phyloP scores from a whole-genome alignment of 2,797 vertebrate genomes.

The Tamandua tetradactyla region DNA sequence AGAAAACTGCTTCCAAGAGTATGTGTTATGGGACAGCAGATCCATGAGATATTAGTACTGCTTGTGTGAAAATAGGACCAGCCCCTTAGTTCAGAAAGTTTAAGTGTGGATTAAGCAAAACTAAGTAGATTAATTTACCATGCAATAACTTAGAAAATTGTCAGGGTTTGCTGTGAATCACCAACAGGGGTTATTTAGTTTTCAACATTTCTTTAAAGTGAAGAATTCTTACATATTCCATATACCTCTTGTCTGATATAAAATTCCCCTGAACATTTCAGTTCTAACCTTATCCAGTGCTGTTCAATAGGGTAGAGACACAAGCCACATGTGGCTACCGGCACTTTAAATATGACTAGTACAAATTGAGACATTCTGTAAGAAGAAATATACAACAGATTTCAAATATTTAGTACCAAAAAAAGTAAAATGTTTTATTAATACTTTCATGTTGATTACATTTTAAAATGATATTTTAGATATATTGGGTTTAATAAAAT shows the following conservation, averaged over 20 bases:
- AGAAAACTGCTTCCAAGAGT: not conserved
- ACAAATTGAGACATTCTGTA: not conserved
- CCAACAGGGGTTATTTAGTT: not conserved
- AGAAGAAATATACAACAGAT: not conserved
- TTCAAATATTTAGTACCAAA: not conserved
- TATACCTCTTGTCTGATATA: not conserved
- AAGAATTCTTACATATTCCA: not conserved
- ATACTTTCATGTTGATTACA: not conserved
- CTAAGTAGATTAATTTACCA: not conserved
- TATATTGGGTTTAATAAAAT: not conserved
- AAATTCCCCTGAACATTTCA: not conserved
- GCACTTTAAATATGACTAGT: not conserved
- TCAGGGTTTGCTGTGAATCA: not conserved
- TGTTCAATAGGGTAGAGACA: not conserved
- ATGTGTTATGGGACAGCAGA: not conserved
- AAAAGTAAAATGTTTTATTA: not conserved
- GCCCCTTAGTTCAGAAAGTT: not conserved
- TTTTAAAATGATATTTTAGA: not conserved
- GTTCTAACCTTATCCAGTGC: not conserved
- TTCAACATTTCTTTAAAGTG: not conserved
- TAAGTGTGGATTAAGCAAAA: conserved; percentile 45
- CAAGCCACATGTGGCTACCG: not conserved
- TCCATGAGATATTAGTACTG: not conserved
- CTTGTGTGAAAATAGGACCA: not conserved
- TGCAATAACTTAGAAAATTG: not conserved